Base-by-base conservation (phyloP, 2,888 invertebrate genomes). In the Notodonta dromedarius region DNA sequence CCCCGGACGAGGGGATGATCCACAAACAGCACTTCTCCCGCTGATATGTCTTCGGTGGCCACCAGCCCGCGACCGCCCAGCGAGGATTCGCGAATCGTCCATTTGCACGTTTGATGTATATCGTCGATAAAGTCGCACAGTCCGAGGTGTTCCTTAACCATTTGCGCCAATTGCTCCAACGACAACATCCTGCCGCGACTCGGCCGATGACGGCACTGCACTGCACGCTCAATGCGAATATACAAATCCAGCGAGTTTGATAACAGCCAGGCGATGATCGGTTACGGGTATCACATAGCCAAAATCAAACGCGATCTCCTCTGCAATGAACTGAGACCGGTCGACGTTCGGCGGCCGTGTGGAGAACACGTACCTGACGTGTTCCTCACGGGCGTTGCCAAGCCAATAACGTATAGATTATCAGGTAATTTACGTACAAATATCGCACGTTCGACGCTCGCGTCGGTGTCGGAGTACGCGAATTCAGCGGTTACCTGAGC, bases 41-140 rank as follows among this genome's bases (percentile, higher is more conserved):
- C 82, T 62, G 88, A 83, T 52, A 97, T 95, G 77, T 96, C 95
- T 66, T 95, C 93, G 4, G 90, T 94, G 16, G 97, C 96, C 71
- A 97, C 94, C 3, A 97, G 82, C 4, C 97, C 97, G 32, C 96
- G 95, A 8, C 97, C 97, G 54, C 95, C 95, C 8, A 96, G 80
- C 16, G 87, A 76, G 0, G 97, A 96, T 68, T 94, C 87, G 58
- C 83, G 89, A 61, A 97, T 90, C 61, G 83, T 92, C 96, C 97
- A 97, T 77, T 91, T 89, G 64, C 79, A 80, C 52, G 82, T 76
- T 75, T 89, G 75, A 64, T 83, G 75, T 61, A 78, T 66, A 48
- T 83, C 83, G 59, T 88, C 85, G 42, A 70, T 66, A 66, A 73
- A 75, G 69, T 73, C 80, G 72, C 81, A 80, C 60, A 86, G 78